Conservation (phyloP, 2,888 invertebrate species). For the Zaprionus bogoriensis region DNA sequence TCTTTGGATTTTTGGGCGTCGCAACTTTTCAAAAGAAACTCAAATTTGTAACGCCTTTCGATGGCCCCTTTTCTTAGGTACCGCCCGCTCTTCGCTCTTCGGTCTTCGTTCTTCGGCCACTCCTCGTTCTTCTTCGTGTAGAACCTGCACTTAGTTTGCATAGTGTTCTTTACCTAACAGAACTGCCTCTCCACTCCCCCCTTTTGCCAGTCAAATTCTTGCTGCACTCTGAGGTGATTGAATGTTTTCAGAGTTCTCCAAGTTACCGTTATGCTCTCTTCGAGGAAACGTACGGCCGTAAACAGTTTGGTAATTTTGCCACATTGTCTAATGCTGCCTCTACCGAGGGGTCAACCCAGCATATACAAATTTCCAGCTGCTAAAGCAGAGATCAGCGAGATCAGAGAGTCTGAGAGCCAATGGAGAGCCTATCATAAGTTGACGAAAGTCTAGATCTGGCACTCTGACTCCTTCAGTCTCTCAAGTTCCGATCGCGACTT, state of each 20-base stretch:
- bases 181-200: background rate
- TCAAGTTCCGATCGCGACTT: background rate
- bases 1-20: conserved; percentile 47
- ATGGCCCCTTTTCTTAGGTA: conserved; percentile 45
- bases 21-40: conserved; percentile 75
- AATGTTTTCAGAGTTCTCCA: conserved; percentile 50
- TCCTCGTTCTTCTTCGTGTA: conserved; percentile 11
- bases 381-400: background rate
- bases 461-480: background rate
- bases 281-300: conserved; percentile 10
- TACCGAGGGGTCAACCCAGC: background rate
- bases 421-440: too few relatives aligned
- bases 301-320: conserved; percentile 33
- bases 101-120: background rate
- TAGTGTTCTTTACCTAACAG: conserved; percentile 45
- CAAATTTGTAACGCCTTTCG: conserved; percentile 77
- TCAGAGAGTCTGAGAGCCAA: too few relatives aligned
- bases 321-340: conserved; percentile 28
- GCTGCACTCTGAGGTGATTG: conserved; percentile 48
- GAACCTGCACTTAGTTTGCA: conserved; percentile 72
- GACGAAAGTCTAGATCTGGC: background rate
- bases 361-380: background rate
- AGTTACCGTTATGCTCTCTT: conserved; percentile 43
- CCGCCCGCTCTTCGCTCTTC: conserved; percentile 40
- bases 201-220: conserved; percentile 17